A percentile compares a stretch with the other conserved stretches of the same genome.
Conservation (phyloP, 2,113 vertebrate genomes). For the Calidris pygmaea region DNA sequence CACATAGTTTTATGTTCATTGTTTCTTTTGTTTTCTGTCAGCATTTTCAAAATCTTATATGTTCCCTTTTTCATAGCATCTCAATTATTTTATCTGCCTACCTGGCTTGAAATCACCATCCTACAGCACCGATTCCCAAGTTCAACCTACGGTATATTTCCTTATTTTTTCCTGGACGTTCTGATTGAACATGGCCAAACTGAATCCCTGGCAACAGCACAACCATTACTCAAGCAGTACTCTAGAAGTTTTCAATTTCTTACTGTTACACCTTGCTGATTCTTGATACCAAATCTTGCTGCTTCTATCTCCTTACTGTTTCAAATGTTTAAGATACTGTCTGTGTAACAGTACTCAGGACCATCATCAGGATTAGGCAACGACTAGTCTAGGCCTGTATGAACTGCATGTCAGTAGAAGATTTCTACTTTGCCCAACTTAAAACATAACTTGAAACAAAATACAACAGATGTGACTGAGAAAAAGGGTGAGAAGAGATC, state of each 20-base stretch:
- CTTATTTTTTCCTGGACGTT: neutral
- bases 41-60: neutral
- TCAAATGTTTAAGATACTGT: neutral
- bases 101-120: neutral
- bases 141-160: neutral
- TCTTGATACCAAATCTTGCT: neutral
- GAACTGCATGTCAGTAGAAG: neutral
- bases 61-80: neutral
- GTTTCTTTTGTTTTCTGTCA: neutral
- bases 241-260: neutral
- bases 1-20: neutral
- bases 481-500: neutral
- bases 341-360: neutral
- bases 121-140: neutral
- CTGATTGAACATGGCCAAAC: neutral
- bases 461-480: neutral
- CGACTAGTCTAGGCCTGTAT: neutral
- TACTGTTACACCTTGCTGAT: accelerated
- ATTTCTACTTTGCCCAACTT: neutral
- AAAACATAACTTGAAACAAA: neutral
- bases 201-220: neutral
- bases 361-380: neutral
- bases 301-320: neutral
- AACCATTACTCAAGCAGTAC: neutral
- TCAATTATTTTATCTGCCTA: neutral